A percentile compares a stretch with the other conserved stretches of the same genome.
These are phyloP conservation scores for Ylistrum balloti DNA, from an alignment of 1,140 invertebrate genomes.

Conservation along the genomic window DNA sequence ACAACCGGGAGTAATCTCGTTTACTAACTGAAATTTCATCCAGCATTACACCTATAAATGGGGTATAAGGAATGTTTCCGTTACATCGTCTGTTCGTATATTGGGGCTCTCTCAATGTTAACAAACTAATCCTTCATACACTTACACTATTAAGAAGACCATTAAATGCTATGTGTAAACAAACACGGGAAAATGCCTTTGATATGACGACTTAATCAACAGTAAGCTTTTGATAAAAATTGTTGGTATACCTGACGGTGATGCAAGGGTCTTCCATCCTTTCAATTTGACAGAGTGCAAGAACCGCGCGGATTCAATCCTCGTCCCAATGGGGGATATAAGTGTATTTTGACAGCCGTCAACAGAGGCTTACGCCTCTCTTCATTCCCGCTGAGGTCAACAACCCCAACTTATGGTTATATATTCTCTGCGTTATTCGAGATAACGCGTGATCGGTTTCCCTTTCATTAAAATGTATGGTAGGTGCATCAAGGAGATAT, in stretches of 20 bases:
- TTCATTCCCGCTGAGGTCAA: not conserved
- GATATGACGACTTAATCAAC: not conserved
- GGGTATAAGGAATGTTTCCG: not conserved
- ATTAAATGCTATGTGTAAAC: not conserved
- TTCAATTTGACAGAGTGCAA: constrained; percentile 21
- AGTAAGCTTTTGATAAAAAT: not conserved
- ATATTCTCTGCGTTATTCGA: not conserved
- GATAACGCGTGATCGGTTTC: not conserved
- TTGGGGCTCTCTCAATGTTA: not conserved
- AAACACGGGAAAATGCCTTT: not conserved
- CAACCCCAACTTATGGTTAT: not conserved
- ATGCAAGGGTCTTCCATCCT: not conserved
- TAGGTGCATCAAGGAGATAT: not conserved
- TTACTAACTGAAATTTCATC: not conserved
- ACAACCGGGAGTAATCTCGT: not conserved
- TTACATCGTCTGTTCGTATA: not conserved
- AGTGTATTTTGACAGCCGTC: constrained; percentile 32
- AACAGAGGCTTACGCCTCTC: not conserved
- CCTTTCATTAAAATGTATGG: not conserved
- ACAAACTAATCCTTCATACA: not conserved
- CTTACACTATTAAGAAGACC: not conserved
- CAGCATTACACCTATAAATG: not conserved
- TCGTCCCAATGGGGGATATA: not conserved
- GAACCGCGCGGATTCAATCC: not conserved
- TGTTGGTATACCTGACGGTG: not conserved